phyloP scores from a whole-genome alignment of 2,888 invertebrate genomes.

The Ennomos erosarius region DNA sequence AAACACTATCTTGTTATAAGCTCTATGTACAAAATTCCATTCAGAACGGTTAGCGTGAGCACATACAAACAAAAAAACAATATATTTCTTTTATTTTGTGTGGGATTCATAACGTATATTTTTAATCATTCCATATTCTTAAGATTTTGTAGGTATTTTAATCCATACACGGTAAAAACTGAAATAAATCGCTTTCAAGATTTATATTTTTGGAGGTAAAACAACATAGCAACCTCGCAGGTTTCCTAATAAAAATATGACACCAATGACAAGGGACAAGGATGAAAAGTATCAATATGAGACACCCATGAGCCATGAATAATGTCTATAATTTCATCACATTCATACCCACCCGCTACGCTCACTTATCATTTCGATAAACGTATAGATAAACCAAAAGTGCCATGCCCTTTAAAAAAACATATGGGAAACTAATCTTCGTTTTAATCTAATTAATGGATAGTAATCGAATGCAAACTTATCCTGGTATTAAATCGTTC shows the following conservation, averaged over 20 bases:
- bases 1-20: no score
- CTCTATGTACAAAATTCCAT: no score
- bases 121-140: no score
- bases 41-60: no score
- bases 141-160: no score
- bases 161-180: no score
- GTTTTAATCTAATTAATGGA: constrained; percentile 19
- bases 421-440: constrained; percentile 7
- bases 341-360: constrained; percentile 48
- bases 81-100: no score
- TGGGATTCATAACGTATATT: no score
- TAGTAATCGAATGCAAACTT: constrained; percentile 16
- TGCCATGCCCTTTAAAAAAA: background rate
- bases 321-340: constrained; percentile 60
- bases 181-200: no score
- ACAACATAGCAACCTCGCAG: background rate
- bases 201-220: no score
- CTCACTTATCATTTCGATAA: constrained; percentile 55
- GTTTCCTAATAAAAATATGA: constrained; percentile 24
- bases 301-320: constrained; percentile 51
- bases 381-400: constrained; percentile 32
- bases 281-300: constrained; percentile 46
- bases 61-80: no score
- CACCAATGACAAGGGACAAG: constrained; percentile 29
- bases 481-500: constrained; percentile 44